Base-by-base conservation (phyloP, 2,888 invertebrate species). In the Keiferia lycopersicella region DNA sequence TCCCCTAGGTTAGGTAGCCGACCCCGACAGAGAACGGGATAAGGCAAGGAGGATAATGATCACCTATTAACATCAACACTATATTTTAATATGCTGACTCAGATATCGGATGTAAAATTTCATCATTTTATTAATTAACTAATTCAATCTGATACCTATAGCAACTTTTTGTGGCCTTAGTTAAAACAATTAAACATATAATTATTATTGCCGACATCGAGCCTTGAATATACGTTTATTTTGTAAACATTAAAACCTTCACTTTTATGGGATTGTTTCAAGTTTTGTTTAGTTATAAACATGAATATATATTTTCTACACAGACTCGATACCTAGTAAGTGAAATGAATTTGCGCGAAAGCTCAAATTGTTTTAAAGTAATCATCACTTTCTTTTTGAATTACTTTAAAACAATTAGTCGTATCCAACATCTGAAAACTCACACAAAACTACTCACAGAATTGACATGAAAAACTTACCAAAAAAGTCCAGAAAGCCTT, bases 151-250 rank as follows among this genome's bases (percentile, higher is more conserved):
- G 48, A 48, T 48, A 26, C 3, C 3, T 26, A 48, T 18, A 34
- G 48, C 48, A 48, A 10, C 6, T 16, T 48, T 1, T 56, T 30
- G 12, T 56, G 56, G 34, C 56, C 56, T 56, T 34, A 56, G 30
- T 16, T 34, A 30, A 56, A 56, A 56, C 56, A 56, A 56, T 56
- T 16, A 56, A 34, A 34, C 30, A 56, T 56, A 34, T 26, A 26
- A 7, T 56, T 56, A 6, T 34, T 18, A 56, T 56, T 56, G 56
- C 56, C 34, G 56, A 56, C 56, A 56, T 34, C 12, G 56, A 16
- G 30, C 56, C 26, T 34, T 56, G 56, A 34, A 16, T 7, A 26
- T 34, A n/a, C 16, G 16, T 16, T 34, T 53, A 8, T 53, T 53
- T 22, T 53, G 51, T 20, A 51, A 51, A 41, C 41, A 41, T 41